Percentiles rank a stretch among this genome's conserved stretches.
These are phyloP conservation scores for Cheirogaleus major DNA, from an alignment of 2,797 vertebrate genomes.

Conservation along the genomic window DNA sequence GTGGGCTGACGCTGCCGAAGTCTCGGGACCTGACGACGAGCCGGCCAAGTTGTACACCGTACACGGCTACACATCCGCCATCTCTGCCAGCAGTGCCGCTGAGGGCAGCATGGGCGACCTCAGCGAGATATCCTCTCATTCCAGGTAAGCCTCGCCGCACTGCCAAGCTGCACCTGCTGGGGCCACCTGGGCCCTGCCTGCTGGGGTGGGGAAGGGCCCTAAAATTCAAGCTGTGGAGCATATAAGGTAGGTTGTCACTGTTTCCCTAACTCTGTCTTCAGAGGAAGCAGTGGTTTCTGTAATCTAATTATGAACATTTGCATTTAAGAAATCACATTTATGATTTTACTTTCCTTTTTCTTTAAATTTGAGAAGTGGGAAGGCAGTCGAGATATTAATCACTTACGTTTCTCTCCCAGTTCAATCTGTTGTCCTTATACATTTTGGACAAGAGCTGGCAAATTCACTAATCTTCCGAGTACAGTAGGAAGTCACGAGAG, in stretches of 20 bases:
- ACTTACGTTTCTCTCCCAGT: fast-evolving
- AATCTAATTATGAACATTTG: background rate
- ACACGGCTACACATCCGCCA: constrained; percentile 88
- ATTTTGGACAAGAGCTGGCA: background rate
- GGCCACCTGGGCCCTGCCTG: background rate
- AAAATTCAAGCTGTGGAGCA: fast-evolving
- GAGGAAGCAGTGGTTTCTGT: background rate
- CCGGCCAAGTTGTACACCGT: constrained; percentile 90
- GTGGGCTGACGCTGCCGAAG: constrained; percentile 89
- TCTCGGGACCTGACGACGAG: constrained; percentile 87
- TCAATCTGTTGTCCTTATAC: too few species aligned
- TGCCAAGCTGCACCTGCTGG: fast-evolving
- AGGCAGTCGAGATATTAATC: background rate
- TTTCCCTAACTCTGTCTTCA: background rate
- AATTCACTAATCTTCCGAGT: background rate
- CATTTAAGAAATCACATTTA: too few species aligned
- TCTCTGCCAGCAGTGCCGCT: constrained; percentile 85
- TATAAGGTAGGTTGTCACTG: background rate
- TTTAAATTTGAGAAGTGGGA: background rate
- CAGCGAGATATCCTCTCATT: constrained; percentile 95
- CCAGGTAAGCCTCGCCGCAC: constrained; percentile 87
- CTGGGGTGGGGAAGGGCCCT: fast-evolving
- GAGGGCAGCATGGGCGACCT: constrained; percentile 95
- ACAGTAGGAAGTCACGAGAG: fast-evolving
- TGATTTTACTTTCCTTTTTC: background rate